Base-by-base conservation (phyloP, 2,888 invertebrate genomes). In the Trichogramma dendrolimi region DNA sequence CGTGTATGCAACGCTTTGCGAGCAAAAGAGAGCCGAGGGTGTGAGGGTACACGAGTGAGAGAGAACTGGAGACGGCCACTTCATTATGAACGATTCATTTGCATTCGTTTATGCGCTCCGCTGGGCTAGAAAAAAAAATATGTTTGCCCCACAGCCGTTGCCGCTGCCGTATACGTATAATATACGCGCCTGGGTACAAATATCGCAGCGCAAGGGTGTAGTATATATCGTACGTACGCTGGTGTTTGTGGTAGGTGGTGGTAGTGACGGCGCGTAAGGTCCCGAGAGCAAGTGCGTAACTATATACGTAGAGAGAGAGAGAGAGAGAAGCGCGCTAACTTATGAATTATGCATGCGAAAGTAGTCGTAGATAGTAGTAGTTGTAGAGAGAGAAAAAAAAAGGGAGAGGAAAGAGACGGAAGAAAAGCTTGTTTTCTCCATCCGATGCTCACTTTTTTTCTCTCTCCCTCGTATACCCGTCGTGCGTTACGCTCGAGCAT, bases 341-440 rank as follows among this genome's bases (percentile, higher is more conserved):
- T 72, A 75, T 75, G 72, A 75, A 75, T 75, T 74, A 75, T 75
- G 74, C 71, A 75, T 61, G 58, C 58, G 50, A 48, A 44, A 2
- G 10, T 44, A 10, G 44, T 7, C 8, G 44, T 44, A 10, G 44
- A 8, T 8, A 10, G 48, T 14, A 49, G 11, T 38, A 49, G 27
- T 38, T 49, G 14, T 7, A 5, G 5, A 7, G 38, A 14, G 5
- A 48, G n/a, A 43, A 11, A 55, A 27, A 42, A 2, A 27, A 6
- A 40, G 7, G 40, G 53, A 5, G 41, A 43, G 59, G 49, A 27
- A 54, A 48, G 44, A 61, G 57, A 61, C 49, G 27, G 61, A 53
- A 51, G 46, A 27, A 60, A 60, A 50, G 57, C 46, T 27, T 14
- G 39, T 50, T 42, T 38, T 11, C 48, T 51, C 8, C 27, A 2